Percentiles rank a stretch among this genome's conserved stretches.
These are phyloP conservation scores for Phocoena sinus DNA, from an alignment of 2,113 vertebrate genomes.

Conservation along the genomic window DNA sequence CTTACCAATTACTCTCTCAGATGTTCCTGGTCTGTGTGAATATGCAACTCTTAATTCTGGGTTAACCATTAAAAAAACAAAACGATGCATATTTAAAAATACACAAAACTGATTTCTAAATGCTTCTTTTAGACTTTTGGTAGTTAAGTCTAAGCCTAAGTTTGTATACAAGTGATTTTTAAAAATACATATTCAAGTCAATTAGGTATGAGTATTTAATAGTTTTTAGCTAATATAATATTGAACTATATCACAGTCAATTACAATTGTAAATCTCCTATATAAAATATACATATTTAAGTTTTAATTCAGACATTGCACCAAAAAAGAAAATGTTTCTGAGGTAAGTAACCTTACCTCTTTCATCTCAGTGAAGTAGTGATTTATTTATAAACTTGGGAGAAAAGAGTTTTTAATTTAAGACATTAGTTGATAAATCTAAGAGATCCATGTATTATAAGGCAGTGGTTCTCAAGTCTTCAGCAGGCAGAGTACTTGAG, in stretches of 20 bases:
- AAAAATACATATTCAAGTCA: neutral
- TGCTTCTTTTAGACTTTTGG: neutral
- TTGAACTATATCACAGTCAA: neutral
- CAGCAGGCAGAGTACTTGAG: neutral
- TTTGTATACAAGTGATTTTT: neutral
- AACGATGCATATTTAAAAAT: neutral
- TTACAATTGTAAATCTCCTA: neutral
- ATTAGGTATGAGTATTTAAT: conserved; percentile 8
- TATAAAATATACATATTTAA: neutral
- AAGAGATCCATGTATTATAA: neutral
- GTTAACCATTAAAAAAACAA: conserved; percentile 26
- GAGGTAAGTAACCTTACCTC: neutral
- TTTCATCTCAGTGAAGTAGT: neutral
- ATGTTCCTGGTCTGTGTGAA: neutral
- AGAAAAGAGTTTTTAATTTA: conserved; percentile 35
- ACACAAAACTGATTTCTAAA: neutral
- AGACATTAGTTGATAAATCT: neutral
- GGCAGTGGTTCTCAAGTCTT: neutral
- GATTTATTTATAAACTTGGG: neutral
- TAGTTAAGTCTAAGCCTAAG: neutral
- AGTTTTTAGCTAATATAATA: conserved; percentile 20
- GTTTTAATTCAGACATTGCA: neutral
- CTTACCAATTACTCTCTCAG: neutral
- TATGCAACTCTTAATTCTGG: neutral
- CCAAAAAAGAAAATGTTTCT: neutral